Evolutionary conservation across 2,888 invertebrate species (phyloP), one percentile per base, ranked within the genome.

Genomic region (Tanaodytes sp.): DNA sequence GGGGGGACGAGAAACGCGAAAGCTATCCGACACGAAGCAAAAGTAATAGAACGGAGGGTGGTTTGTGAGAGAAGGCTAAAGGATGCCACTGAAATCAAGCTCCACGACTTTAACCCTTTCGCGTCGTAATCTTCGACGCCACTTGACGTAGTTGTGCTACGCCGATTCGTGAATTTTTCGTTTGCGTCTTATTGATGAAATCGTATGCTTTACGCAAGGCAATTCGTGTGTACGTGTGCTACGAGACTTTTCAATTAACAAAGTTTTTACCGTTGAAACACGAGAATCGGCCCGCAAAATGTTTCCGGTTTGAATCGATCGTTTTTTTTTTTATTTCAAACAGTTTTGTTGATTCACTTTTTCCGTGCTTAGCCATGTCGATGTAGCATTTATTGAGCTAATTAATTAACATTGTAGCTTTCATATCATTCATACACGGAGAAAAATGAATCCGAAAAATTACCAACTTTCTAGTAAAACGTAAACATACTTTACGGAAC

Each of bases 31-130:
- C 57, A 37, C 54, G 67, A 58, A 73, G 72, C 55, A 73, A 74
- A 74, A 76, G 77, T 75, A 78, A n/a, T n/a, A n/a, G n/a, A n/a
- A n/a, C 75, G 75, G 76, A 73, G 8, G 58, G 59, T 66, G 67
- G 72, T 69, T 70, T 65, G 64, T 61, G 40, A 61, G 71, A 62
- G 73, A 27, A 19, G 68, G 62, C 42, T 52, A 55, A 54, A 65
- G 73, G 76, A 75, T 77, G 77, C 79, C 78, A 81, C 82, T 82
- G 82, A 82, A 81, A 82, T 82, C 80, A 81, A 79, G 77, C 77
- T 76, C 69, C 74, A 75, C 75, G 79, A 77, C 74, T 77, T 73
- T 80, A 82, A 82, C 82, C 82, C 81, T 82, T 75, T 58, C 51
- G 78, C 77, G 74, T 78, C 76, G 79, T 79, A 80, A 81, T 81